Base-by-base conservation (phyloP, 23 tunicate species). In the Diplosoma virens region DNA sequence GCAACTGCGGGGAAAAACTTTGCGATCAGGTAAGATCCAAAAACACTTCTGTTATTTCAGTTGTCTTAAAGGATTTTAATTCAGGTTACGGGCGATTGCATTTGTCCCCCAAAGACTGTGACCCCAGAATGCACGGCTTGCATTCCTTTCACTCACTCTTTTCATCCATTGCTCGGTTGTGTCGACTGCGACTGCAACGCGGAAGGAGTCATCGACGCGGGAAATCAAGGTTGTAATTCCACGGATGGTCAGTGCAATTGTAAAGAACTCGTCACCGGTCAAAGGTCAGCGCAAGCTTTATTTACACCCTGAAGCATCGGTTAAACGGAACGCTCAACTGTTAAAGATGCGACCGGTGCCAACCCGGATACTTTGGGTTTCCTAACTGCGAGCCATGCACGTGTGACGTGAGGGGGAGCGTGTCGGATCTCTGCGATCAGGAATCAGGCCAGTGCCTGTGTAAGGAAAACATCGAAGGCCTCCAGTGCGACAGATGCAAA, bases 401-500 rank as follows among this genome's bases (percentile, higher is more conserved):
- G 2, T 95, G 99, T 41, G 86, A 95, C 47, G 80, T 37, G 21
- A 71, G 91, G 18, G 99, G 99, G 1, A 80, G 78, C 32, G 79
- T 73, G 1, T 80, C 90, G 18, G 92, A 95, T 28, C 68, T 70
- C 2, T 95, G 99, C 54, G 95, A 95, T 47, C 77, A 82, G 6
- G 48, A 21, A 20, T 65, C 78, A 4, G 99, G 99, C 2, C 89
- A 91, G 28, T 95, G 99, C 59, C 30, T 59, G n/a, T 95, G 99
- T 65, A 95, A 95, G 48, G 78, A 79, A 59, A 95, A 95, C 63
- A 96, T 95, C 3, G 99, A 95, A 68, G 99, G 99, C 0, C 92
- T 72, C 7, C 86, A 81, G 50, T 95, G 99, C 54, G 86, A 79
- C 32, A 47, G 95, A 27, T 95, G 99, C 87, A 89, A 89, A 75